These are phyloP conservation scores for Crypturellus tataupa DNA, from an alignment of 2,797 vertebrate species.

Conservation along the genomic window DNA sequence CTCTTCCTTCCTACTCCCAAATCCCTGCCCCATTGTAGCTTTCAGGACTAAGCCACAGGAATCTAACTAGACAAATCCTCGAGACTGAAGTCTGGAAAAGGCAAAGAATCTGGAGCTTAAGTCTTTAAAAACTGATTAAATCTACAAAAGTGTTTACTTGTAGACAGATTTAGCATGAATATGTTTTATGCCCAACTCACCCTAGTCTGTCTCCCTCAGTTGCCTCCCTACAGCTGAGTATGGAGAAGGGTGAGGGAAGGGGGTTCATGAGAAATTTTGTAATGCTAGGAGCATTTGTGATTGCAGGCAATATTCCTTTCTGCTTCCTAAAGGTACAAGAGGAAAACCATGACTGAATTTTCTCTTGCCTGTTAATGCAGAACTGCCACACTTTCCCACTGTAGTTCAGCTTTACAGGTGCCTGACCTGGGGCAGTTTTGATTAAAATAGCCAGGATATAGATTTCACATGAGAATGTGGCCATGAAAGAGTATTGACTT, in stretches of 20 bases:
- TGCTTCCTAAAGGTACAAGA: neutral
- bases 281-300: neutral
- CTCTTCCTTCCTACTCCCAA: neutral
- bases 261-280: neutral
- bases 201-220: neutral
- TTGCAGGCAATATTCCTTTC: neutral
- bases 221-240: neutral
- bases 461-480: conserved; percentile 49
- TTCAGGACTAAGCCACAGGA: conserved; percentile 5
- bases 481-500: conserved; percentile 18
- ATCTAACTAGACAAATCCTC: neutral
- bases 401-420: conserved; percentile 57
- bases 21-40: neutral
- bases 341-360: neutral
- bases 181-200: neutral
- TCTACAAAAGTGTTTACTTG: neutral
- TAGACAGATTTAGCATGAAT: neutral
- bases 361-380: neutral
- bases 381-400: conserved; percentile 27
- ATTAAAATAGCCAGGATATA: conserved; percentile 13
- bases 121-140: neutral
- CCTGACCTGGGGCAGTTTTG: conserved; percentile 46
- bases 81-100: neutral
- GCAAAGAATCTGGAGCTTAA: neutral
- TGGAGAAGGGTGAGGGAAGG: neutral